Base-by-base conservation (phyloP, 2,888 invertebrate species). In the Branchellion lobata region DNA sequence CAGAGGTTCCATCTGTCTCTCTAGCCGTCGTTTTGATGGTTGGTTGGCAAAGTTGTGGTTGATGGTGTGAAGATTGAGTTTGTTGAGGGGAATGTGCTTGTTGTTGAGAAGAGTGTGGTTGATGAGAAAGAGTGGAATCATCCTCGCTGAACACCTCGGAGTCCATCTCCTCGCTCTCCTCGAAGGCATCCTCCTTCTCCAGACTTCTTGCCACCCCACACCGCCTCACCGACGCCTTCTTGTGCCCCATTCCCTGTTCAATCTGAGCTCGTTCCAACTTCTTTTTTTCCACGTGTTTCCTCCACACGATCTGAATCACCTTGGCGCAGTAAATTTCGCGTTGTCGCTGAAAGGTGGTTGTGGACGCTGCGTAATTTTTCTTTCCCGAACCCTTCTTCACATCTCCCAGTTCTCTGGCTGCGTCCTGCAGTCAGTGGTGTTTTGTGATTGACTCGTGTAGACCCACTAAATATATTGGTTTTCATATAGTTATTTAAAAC, bases 261-360 rank as follows among this genome's bases (percentile, higher is more conserved):
- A 36, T 77, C 65, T 65, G 61, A 14, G 33, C 33, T 61, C 80
- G 40, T 36, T 68, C 77, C 69, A 33, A 33, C 47, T 65, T 78
- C 65, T 78, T 80, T 33, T 73, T 72, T 34, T 80, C 74, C 1
- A 80, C 80, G 33, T 80, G 80, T 2, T 78, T 77, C 21, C 82
- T 68, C 81, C 81, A 83, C 18, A 79, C 81, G 88, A 93, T 93
- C 89, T 97, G 96, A 86, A 96, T 96, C 81, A 96, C 91, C 84
- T 94, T 91, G 84, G 96, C 96, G 89, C 96, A 96, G 89, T 95
- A 96, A 88, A 96, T 95, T 89, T 97, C 96, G 83, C 96, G 92
- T 89, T 96, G 96, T 82, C 96, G 91, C 94, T 94, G 94, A 84
- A 96, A 90, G 82, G 96, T 96, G 80, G 95, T 94, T 85, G 94